These are phyloP conservation scores for Chlorops oryzae DNA, from an alignment of 1,140 invertebrate genomes.

Conservation along the genomic window DNA sequence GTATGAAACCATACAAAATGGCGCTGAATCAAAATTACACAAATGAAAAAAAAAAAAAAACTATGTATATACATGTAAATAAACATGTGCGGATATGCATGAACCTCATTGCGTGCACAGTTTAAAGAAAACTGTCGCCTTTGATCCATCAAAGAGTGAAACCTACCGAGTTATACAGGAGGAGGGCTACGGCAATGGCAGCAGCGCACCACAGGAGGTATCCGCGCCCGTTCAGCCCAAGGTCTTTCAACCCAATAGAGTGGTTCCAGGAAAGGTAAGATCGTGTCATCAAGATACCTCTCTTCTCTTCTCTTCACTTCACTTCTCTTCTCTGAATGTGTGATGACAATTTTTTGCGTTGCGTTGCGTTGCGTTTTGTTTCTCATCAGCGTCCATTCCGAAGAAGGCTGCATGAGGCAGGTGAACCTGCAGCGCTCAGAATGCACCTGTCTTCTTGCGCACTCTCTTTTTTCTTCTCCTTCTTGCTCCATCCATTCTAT, in stretches of 20 bases:
- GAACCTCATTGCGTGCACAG: too few species aligned
- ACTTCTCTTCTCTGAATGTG: too few species aligned
- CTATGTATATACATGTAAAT: neutral
- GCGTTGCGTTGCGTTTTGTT: too few species aligned
- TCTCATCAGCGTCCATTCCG: too few species aligned
- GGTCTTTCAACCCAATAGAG: slow-evolving; percentile 62
- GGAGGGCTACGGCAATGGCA: slow-evolving; percentile 51
- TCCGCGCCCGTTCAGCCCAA: slow-evolving; percentile 62
- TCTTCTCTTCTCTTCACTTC: too few species aligned
- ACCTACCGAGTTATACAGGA: slow-evolving; percentile 78
- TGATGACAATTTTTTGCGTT: too few species aligned
- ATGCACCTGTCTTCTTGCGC: too few species aligned
- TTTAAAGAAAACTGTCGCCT: slow-evolving; percentile 65
- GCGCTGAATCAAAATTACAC: slow-evolving; percentile 34
- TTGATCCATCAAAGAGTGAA: slow-evolving; percentile 78
- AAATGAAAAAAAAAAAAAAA: slow-evolving; percentile 20
- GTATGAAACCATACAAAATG: too few species aligned
- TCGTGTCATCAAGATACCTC: slow-evolving; percentile 32
- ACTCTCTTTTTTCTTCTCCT: too few species aligned
- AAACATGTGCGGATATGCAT: slow-evolving; percentile 12
- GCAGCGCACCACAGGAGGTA: slow-evolving; percentile 57
- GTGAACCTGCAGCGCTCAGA: too few species aligned
- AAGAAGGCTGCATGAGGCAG: too few species aligned
- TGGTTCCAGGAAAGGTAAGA: slow-evolving; percentile 54
- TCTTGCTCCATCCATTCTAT: too few species aligned